Evolutionary conservation across 2,113 vertebrate species (phyloP).

Genomic region (Noctilio leporinus): DNA sequence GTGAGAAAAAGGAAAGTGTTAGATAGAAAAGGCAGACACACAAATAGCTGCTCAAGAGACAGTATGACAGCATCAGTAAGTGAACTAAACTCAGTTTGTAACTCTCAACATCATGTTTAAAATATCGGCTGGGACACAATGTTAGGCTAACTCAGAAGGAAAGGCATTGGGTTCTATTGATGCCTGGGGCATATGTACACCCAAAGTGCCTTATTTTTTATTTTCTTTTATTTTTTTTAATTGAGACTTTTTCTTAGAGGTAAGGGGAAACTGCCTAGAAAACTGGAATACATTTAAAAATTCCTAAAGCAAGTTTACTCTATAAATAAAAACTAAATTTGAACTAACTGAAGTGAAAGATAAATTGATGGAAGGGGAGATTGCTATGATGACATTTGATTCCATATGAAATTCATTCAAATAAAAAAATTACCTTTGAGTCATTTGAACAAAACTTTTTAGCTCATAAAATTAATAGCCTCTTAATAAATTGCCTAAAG

Average conservation of each 20-base stretch:
- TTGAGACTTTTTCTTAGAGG: neutral
- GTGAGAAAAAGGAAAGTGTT: constrained; percentile 45
- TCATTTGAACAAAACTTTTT: neutral
- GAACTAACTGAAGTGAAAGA: neutral
- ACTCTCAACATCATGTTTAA: constrained; percentile 40
- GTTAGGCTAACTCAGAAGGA: neutral
- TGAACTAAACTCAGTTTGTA: constrained; percentile 17
- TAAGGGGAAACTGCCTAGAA: neutral
- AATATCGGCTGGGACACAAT: constrained; percentile 26
- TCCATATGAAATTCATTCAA: neutral
- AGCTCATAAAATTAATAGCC: neutral
- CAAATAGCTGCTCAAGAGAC: constrained; percentile 43
- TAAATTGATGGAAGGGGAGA: neutral
- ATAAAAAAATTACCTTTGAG: neutral
- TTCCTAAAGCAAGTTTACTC: neutral
- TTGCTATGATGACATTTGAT: neutral
- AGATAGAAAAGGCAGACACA: constrained; percentile 36
- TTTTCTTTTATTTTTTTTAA: neutral
- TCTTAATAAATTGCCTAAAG: neutral
- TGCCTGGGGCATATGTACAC: neutral
- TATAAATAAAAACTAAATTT: constrained; percentile 2
- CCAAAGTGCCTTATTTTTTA: neutral
- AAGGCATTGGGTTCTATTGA: neutral
- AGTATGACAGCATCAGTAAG: constrained; percentile 13
- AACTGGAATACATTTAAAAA: neutral